Percentiles rank a stretch among this genome's conserved stretches.
These are phyloP conservation scores for Clunio marinus DNA, from an alignment of 2,888 invertebrate species.

Conservation along the genomic window DNA sequence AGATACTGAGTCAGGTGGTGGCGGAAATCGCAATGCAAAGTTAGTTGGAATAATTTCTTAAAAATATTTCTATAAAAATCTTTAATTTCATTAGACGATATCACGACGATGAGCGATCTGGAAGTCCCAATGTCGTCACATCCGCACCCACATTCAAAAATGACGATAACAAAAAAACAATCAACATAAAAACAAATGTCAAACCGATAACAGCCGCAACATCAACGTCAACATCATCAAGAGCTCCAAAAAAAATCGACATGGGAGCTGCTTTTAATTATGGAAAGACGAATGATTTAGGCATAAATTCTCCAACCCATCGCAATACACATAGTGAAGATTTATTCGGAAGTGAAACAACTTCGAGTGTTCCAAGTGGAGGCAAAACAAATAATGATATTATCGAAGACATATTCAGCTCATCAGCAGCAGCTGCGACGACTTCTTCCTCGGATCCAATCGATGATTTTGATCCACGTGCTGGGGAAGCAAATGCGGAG, in stretches of 20 bases:
- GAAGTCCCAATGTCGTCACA: slow-evolving; percentile 45
- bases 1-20: slow-evolving; percentile 60
- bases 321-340: slow-evolving; percentile 49
- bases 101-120: slow-evolving; percentile 50
- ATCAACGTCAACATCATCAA: slow-evolving; percentile 50
- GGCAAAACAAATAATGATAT: slow-evolving; percentile 51
- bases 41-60: neutral
- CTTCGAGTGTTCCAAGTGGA: slow-evolving; percentile 43
- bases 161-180: slow-evolving; percentile 30
- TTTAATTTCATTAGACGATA: slow-evolving; percentile 45
- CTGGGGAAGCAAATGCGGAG: slow-evolving; percentile 53
- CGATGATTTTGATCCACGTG: slow-evolving; percentile 50
- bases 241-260: slow-evolving; percentile 56
- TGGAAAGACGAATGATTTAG: slow-evolving; percentile 53
- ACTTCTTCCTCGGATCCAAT: slow-evolving; percentile 51
- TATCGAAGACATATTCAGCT: slow-evolving; percentile 55
- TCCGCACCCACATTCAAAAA: slow-evolving; percentile 43
- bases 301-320: slow-evolving; percentile 51
- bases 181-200: slow-evolving; percentile 48
- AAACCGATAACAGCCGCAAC: slow-evolving; percentile 43
- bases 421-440: slow-evolving; percentile 41
- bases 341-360: slow-evolving; percentile 45
- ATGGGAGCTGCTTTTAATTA: slow-evolving; percentile 66
- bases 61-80: neutral
- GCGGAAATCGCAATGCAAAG: slow-evolving; percentile 26